Conservation (phyloP, 1,140 invertebrate species). For the Hycleus cichorii region DNA sequence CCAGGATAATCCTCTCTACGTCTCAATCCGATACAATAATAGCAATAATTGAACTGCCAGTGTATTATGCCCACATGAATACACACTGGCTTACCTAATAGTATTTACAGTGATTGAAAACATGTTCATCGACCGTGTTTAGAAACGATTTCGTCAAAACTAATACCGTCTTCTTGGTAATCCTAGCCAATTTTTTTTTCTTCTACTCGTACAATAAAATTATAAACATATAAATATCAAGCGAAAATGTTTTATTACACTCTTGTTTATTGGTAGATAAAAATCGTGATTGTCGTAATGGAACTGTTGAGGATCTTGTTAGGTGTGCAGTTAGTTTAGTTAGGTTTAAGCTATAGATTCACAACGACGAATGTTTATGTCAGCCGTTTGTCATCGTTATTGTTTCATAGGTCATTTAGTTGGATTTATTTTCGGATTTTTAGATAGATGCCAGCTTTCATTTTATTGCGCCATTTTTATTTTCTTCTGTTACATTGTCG, state of each 20-base stretch:
- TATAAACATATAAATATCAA: too few relatives aligned
- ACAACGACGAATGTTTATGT: constrained; percentile 5
- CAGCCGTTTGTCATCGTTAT: constrained; percentile 14
- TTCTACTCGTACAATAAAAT: too few relatives aligned
- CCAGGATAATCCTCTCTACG: constrained; percentile 33
- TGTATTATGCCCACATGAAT: constrained; percentile 36
- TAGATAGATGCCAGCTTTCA: constrained; percentile 9
- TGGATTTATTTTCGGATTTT: constrained; percentile 9
- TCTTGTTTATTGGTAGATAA: not conserved
- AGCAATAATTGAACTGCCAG: constrained; percentile 34
- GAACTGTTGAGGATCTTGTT: not conserved
- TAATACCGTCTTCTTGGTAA: not conserved
- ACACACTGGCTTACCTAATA: constrained; percentile 35
- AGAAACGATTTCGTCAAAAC: constrained; percentile 9
- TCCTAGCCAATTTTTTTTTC: constrained; percentile 12
- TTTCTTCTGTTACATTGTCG: constrained; percentile 2
- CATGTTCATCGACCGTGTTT: constrained; percentile 29
- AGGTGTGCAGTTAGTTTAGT: constrained; percentile 2
- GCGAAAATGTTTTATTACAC: too few relatives aligned
- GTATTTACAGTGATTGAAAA: constrained; percentile 39
- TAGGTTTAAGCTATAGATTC: not conserved
- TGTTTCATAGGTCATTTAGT: constrained; percentile 13
- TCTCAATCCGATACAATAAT: constrained; percentile 33
- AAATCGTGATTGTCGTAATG: not conserved
- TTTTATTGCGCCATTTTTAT: constrained; percentile 7